Percentiles rank a stretch among this genome's conserved stretches.
These are phyloP conservation scores for Lepilemur ruficaudatus DNA, from an alignment of 2,797 vertebrate genomes.

Conservation along the genomic window DNA sequence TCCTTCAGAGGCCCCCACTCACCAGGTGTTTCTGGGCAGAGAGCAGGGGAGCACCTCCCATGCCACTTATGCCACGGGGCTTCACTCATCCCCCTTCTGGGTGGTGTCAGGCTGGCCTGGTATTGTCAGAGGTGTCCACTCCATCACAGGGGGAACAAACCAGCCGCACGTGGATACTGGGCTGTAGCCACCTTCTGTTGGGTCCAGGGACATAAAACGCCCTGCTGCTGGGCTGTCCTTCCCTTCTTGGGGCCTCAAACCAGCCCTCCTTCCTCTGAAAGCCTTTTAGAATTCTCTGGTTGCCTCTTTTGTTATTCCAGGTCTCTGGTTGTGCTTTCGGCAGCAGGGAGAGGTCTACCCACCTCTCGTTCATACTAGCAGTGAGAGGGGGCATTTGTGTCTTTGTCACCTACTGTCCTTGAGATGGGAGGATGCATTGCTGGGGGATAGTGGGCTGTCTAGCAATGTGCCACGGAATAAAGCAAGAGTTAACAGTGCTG, in stretches of 20 bases:
- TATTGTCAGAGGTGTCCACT: not conserved
- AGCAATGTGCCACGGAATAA: not conserved
- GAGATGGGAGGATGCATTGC: not conserved
- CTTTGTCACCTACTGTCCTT: not conserved
- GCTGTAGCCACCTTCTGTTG: not conserved
- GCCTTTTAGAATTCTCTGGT: not conserved
- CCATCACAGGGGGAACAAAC: not conserved
- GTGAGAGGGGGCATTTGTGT: not conserved
- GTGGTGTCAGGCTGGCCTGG: not conserved
- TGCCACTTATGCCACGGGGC: accelerated
- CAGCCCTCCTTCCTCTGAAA: not conserved
- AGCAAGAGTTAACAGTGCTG: not conserved
- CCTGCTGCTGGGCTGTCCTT: not conserved
- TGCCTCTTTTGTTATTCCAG: not conserved
- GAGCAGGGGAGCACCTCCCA: not conserved
- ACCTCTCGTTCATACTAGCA: not conserved
- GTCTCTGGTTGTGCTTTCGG: not conserved
- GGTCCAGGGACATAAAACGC: accelerated
- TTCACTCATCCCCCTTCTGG: no score
- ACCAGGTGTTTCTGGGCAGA: not conserved
- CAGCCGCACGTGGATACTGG: not conserved
- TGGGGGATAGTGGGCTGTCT: not conserved
- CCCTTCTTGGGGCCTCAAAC: not conserved
- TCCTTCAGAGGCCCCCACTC: no score
- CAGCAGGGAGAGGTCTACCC: not conserved